Evolutionary conservation across 2,888 invertebrate genomes (phyloP).

Genomic region (Melinaea marsaeus): DNA sequence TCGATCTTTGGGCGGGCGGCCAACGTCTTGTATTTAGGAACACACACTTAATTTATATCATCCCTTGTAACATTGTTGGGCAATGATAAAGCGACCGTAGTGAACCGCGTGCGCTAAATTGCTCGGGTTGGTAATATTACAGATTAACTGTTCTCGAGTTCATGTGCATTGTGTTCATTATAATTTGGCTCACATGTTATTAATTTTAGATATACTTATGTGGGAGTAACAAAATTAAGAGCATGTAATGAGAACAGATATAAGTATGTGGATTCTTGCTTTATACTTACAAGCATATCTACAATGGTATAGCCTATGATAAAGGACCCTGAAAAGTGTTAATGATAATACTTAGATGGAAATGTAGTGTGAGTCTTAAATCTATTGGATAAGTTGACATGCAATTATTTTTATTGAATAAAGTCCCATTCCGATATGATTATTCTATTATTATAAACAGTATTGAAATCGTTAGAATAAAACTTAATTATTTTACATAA

Average conservation of each 20-base stretch:
- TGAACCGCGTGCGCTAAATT: constrained; percentile 47
- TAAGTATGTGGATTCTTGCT: too few relatives aligned
- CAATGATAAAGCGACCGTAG: constrained; percentile 53
- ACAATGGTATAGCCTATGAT: too few relatives aligned
- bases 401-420: too few relatives aligned
- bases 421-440: too few relatives aligned
- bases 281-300: too few relatives aligned
- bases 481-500: too few relatives aligned
- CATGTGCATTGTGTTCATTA: constrained; percentile 12
- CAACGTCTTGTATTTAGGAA: constrained; percentile 65
- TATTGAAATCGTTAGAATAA: too few relatives aligned
- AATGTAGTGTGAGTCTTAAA: neutral
- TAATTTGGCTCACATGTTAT: constrained; percentile 22
- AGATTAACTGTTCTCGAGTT: constrained; percentile 16
- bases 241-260: constrained; percentile 35
- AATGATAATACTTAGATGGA: constrained; percentile 14
- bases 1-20: constrained; percentile 53
- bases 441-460: too few relatives aligned
- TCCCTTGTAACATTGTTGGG: constrained; percentile 53
- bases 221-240: constrained; percentile 32
- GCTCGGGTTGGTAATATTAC: constrained; percentile 35
- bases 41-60: constrained; percentile 64
- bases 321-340: too few relatives aligned
- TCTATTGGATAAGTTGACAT: too few relatives aligned
- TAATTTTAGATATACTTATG: constrained; percentile 27